Percentiles rank a stretch among this genome's conserved stretches.
These are phyloP conservation scores for Aphelocoma californica DNA, from an alignment of 2,797 vertebrate genomes.

Conservation along the genomic window DNA sequence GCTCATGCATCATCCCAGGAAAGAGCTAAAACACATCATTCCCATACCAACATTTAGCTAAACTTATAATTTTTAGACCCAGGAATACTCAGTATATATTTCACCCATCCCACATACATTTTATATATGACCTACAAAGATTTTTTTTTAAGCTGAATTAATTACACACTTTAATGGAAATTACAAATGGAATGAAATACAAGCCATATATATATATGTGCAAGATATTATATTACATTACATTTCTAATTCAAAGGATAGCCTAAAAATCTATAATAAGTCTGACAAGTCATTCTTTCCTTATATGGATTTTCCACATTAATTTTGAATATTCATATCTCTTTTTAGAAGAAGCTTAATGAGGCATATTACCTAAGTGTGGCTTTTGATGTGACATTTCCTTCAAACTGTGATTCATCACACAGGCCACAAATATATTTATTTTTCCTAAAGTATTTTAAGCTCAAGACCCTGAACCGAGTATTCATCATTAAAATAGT, in stretches of 20 bases:
- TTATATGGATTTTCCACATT: background rate
- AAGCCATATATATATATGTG: background rate
- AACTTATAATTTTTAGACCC: background rate
- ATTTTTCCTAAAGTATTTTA: background rate
- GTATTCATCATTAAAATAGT: background rate
- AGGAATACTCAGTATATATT: background rate
- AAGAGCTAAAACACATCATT: background rate
- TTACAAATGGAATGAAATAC: background rate
- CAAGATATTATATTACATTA: background rate
- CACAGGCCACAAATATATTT: background rate
- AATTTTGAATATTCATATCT: conserved; percentile 7
- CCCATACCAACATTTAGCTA: background rate
- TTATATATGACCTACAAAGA: background rate
- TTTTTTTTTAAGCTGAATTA: background rate
- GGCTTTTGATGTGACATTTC: conserved; percentile 8
- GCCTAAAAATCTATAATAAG: background rate
- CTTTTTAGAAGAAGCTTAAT: conserved; percentile 6
- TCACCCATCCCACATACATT: background rate
- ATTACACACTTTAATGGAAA: background rate
- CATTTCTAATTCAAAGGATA: background rate
- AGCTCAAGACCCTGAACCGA: background rate
- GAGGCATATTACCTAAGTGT: background rate
- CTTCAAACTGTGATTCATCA: background rate
- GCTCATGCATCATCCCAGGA: background rate
- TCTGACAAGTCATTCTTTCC: background rate